Evolutionary conservation across 2,113 vertebrate genomes (phyloP).

Genomic region (Leptodactylus fuscus): DNA sequence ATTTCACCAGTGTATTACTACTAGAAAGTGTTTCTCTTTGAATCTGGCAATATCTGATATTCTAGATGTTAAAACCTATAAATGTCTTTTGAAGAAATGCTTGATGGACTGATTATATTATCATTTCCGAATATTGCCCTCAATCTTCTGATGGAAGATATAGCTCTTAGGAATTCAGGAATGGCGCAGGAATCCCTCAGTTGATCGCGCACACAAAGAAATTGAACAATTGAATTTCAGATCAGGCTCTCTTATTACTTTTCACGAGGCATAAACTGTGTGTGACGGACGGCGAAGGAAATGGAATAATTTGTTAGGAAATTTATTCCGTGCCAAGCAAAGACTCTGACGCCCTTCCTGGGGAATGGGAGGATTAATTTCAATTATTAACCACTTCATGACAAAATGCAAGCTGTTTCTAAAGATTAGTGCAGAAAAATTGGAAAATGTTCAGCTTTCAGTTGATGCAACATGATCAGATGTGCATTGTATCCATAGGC

Average conservation of each 20-base stretch:
- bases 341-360: conserved; percentile 25
- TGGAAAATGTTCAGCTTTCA: not conserved
- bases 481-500: not conserved
- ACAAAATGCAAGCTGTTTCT: conserved; percentile 5
- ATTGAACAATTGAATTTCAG: conserved; percentile 60
- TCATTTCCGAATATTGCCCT: conserved; percentile 34
- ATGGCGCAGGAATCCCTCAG: conserved; percentile 45
- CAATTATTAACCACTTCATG: conserved; percentile 34
- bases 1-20: not conserved
- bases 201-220: conserved; percentile 43
- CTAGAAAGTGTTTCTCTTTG: conserved; percentile 29
- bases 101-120: conserved; percentile 55
- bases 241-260: conserved; percentile 57
- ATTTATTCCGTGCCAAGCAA: conserved; percentile 42
- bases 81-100: conserved; percentile 36
- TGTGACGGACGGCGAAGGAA: conserved; percentile 50
- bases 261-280: conserved; percentile 55
- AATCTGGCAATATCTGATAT: conserved; percentile 26
- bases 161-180: conserved; percentile 38
- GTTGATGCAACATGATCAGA: not conserved
- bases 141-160: conserved; percentile 38
- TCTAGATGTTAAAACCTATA: conserved; percentile 35
- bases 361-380: conserved; percentile 32
- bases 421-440: not conserved
- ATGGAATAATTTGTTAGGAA: conserved; percentile 54